Conservation (phyloP, 2,888 invertebrate genomes). For the Nomada fucata region DNA sequence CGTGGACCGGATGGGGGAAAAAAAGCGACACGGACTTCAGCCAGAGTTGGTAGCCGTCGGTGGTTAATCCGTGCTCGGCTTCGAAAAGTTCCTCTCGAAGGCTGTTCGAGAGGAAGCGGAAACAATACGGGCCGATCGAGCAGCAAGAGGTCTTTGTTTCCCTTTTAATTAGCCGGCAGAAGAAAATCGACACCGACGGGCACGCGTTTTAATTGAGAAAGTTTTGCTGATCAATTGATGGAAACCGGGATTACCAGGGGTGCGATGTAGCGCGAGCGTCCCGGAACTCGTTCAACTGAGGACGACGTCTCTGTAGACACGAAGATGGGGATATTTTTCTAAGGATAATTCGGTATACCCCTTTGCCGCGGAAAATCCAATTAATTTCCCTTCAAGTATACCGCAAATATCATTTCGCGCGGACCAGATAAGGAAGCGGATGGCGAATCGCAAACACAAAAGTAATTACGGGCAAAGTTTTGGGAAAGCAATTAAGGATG, state of each 20-base stretch:
- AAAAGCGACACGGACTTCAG: not conserved
- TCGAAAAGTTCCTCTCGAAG: constrained; percentile 22
- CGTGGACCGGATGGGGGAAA: not conserved
- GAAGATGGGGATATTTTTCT: not conserved
- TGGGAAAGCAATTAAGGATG: constrained; percentile 9
- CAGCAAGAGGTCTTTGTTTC: constrained; percentile 43
- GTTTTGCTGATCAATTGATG: constrained; percentile 40
- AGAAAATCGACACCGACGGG: constrained; percentile 25
- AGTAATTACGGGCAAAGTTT: not conserved
- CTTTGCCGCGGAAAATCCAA: not conserved
- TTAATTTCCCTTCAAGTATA: not conserved
- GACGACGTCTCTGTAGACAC: not conserved
- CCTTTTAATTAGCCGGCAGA: constrained; percentile 50
- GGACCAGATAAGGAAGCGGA: not conserved
- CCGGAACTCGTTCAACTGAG: constrained; percentile 1
- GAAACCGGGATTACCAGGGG: constrained; percentile 24
- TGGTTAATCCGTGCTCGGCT: constrained; percentile 22
- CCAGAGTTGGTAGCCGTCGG: not conserved
- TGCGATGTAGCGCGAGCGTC: constrained; percentile 14
- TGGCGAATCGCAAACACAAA: constrained; percentile 6
- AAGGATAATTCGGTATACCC: not conserved
- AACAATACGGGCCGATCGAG: constrained; percentile 28
- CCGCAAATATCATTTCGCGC: not conserved
- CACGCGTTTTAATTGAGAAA: constrained; percentile 58
- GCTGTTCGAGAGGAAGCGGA: not conserved